Evolutionary conservation across 53 echinoderm and acorn worm genomes (phyloP).

Genomic region (Zoroaster sp.): DNA sequence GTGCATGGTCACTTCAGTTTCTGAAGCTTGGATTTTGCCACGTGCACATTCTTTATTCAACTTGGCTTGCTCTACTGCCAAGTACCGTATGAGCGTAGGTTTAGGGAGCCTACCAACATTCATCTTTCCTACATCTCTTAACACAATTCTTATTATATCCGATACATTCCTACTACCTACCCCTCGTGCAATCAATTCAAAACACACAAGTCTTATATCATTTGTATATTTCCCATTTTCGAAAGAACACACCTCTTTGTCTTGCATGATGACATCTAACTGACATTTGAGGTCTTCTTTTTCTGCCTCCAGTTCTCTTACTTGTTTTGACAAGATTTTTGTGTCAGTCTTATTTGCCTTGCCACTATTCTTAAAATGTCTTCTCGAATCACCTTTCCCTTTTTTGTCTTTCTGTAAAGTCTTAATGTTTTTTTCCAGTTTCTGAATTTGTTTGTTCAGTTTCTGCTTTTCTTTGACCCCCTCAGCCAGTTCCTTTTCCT

Average conservation of each 20-base stretch:
- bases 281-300: slow-evolving; percentile 18
- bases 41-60: slow-evolving; percentile 33
- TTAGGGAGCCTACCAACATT: slow-evolving; percentile 38
- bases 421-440: slow-evolving; percentile 19
- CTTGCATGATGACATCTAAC: slow-evolving; percentile 35
- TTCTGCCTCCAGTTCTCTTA: not conserved
- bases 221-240: slow-evolving; percentile 11
- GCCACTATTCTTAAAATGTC: not conserved
- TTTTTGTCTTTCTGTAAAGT: slow-evolving; percentile 26
- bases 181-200: slow-evolving; percentile 47
- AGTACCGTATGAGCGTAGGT: slow-evolving; percentile 30
- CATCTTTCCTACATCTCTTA: slow-evolving; percentile 33
- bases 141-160: slow-evolving; percentile 45
- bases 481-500: slow-evolving; percentile 9
- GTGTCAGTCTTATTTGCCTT: not conserved
- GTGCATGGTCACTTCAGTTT: not conserved
- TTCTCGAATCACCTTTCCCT: slow-evolving; percentile 14
- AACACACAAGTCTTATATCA: slow-evolving; percentile 35
- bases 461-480: slow-evolving; percentile 27
- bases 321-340: slow-evolving; percentile 31
- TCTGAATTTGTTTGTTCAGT: slow-evolving; percentile 35
- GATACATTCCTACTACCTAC: slow-evolving; percentile 40
- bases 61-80: slow-evolving; percentile 47
- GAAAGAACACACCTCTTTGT: not conserved
- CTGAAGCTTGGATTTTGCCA: not conserved